These are phyloP conservation scores for Holothuria glaberrima DNA, from an alignment of 35 echinoderm and acorn worm genomes.

Conservation along the genomic window DNA sequence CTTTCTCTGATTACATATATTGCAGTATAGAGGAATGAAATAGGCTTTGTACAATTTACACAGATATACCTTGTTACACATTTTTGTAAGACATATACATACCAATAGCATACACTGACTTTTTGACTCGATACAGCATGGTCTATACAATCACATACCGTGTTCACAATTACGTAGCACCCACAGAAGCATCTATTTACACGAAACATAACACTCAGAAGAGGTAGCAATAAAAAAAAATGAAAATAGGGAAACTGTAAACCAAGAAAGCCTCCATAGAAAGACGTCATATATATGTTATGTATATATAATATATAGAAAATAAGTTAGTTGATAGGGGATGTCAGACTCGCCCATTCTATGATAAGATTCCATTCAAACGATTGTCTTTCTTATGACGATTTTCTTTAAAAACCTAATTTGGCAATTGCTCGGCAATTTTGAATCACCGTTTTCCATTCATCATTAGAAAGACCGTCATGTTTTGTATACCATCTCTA, in stretches of 20 bases:
- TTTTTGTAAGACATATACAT: constrained; percentile 42
- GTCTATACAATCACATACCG: background rate
- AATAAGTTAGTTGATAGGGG: no score
- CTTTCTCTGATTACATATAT: constrained; percentile 49
- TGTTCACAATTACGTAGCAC: background rate
- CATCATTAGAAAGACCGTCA: no score
- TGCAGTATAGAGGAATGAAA: constrained; percentile 63
- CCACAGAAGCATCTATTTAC: constrained; percentile 41
- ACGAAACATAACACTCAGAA: background rate
- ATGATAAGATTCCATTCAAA: no score
- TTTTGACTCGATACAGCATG: no score
- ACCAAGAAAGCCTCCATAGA: constrained; percentile 49
- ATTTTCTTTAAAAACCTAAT: constrained; percentile 8
- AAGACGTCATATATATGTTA: constrained; percentile 43
- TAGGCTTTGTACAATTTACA: constrained; percentile 59
- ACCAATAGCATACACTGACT: background rate
- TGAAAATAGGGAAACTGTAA: constrained; percentile 19
- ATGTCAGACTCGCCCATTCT: no score
- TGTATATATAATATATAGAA: constrained; percentile 24
- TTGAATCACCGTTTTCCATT: background rate
- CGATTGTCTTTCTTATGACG: no score
- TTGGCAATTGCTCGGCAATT: constrained; percentile 34
- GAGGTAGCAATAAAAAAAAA: constrained; percentile 41
- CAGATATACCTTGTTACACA: constrained; percentile 53
- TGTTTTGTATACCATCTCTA: no score